A percentile compares a stretch with the other conserved stretches of the same genome.
These are phyloP conservation scores for Caenorhabditis plicata DNA, from an alignment of 2,888 invertebrate genomes.

Conservation along the genomic window DNA sequence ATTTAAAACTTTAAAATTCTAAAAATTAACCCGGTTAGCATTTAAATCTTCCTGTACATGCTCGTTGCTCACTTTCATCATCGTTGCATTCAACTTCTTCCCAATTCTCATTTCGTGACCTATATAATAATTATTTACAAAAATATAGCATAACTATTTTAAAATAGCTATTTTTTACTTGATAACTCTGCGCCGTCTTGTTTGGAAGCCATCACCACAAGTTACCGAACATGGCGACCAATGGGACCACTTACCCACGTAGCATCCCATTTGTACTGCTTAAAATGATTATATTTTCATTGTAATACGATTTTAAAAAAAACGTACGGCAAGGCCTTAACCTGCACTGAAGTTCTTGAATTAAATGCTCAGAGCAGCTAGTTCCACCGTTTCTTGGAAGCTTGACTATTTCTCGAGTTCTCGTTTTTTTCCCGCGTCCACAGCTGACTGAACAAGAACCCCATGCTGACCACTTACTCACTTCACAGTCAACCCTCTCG, in stretches of 20 bases:
- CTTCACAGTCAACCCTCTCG: slow-evolving; percentile 72
- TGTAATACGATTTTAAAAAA: neutral
- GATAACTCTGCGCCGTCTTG: slow-evolving; percentile 68
- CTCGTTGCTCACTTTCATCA: slow-evolving; percentile 31
- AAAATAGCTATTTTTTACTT: neutral
- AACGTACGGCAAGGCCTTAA: slow-evolving; percentile 63
- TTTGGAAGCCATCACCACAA: slow-evolving; percentile 73
- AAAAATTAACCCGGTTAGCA: slow-evolving; percentile 7
- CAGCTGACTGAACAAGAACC: slow-evolving; percentile 80
- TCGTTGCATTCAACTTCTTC: slow-evolving; percentile 37
- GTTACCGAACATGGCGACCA: slow-evolving; percentile 69
- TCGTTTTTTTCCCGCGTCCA: slow-evolving; percentile 75
- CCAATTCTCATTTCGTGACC: slow-evolving; percentile 40
- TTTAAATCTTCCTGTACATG: slow-evolving; percentile 22
- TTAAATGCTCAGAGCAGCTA: slow-evolving; percentile 61
- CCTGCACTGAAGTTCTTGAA: slow-evolving; percentile 60
- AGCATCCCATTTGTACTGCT: slow-evolving; percentile 64
- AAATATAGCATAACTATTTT: neutral
- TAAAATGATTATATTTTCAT: slow-evolving; percentile 1
- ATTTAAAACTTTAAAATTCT: neutral
- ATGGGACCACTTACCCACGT: slow-evolving; percentile 68
- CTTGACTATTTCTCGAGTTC: slow-evolving; percentile 56
- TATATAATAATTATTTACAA: neutral
- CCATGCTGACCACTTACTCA: slow-evolving; percentile 79
- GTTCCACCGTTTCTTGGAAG: slow-evolving; percentile 63